Base-by-base conservation (phyloP, 2,797 vertebrate species). In the Cossypha polioptera region DNA sequence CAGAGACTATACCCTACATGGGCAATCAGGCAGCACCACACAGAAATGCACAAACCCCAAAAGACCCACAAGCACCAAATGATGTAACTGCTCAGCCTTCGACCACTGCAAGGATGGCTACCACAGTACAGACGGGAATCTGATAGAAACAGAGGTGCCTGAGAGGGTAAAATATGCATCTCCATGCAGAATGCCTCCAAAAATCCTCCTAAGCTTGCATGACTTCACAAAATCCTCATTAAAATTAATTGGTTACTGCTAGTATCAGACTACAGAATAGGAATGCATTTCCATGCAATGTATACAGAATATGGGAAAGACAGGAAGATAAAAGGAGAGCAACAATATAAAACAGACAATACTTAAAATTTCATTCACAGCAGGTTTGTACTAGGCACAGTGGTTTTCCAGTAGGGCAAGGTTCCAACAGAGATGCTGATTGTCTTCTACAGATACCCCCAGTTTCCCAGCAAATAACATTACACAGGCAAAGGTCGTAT, bases 41-140 rank as follows among this genome's bases (percentile, higher is more conserved):
- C 4, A 16, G 14, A 63, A 77, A 77, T 1, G 2, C 11, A 36
- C 48, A 36, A 45, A 86, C 42, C 71, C n/a, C 57, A 50, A 19
- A 93, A 57, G 4, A 69, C 13, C 29, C 40, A 29, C 22, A 29
- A 66, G 40, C 7, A 48, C 14, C 31, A 76, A 58, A 57, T 6
- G 10, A 18, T 1, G 2, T 0, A 2, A n/a, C 36, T 59, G n/a
- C 35, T 83, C 5, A 0, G 43, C 36, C 42, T 65, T 88, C 2
- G 0, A 26, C 22, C 45, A 18, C 40, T 22, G 33, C 16, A 33
- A 75, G 35, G 59, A 72, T 15, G 9, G 36, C 29, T 48, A 40
- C 11, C 33, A 54, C 5, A 53, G 25, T 13, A 59, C 15, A 8
- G 0, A 2, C 1, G 42, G 51, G 47, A 69, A 62, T 58, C 3